These are phyloP conservation scores for Rhinichthys osculus DNA, from an alignment of 2,797 vertebrate genomes.

Conservation along the genomic window DNA sequence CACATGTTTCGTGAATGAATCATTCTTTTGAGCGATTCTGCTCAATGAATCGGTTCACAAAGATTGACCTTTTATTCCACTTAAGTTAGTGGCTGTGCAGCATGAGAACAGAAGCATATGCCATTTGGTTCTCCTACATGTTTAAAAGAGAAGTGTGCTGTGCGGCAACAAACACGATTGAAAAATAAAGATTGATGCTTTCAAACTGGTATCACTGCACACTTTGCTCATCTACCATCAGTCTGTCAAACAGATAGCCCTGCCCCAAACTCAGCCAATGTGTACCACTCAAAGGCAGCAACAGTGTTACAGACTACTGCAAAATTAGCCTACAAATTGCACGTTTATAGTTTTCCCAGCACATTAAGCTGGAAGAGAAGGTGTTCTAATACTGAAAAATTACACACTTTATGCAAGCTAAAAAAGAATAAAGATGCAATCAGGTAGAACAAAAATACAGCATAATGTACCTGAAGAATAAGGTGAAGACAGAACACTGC, in stretches of 20 bases:
- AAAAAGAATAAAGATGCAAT: constrained; percentile 15
- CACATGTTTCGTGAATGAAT: too few species aligned
- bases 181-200: background rate
- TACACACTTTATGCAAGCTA: background rate
- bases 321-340: background rate
- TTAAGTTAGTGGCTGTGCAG: too few species aligned
- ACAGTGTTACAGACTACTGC: background rate
- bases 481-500: background rate
- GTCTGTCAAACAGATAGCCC: background rate
- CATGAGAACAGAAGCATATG: too few species aligned
- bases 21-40: too few species aligned
- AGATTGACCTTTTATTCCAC: too few species aligned
- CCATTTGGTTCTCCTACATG: too few species aligned
- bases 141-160: background rate
- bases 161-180: background rate
- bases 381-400: constrained; percentile 5
- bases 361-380: background rate
- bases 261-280: background rate
- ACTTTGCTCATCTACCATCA: background rate
- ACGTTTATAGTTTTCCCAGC: background rate
- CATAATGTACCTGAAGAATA: background rate
- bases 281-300: background rate
- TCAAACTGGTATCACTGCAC: background rate
- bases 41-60: too few species aligned
- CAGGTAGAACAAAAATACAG: background rate